Base-by-base conservation (phyloP, 2,888 invertebrate genomes). In the Sussaba pulchella region DNA sequence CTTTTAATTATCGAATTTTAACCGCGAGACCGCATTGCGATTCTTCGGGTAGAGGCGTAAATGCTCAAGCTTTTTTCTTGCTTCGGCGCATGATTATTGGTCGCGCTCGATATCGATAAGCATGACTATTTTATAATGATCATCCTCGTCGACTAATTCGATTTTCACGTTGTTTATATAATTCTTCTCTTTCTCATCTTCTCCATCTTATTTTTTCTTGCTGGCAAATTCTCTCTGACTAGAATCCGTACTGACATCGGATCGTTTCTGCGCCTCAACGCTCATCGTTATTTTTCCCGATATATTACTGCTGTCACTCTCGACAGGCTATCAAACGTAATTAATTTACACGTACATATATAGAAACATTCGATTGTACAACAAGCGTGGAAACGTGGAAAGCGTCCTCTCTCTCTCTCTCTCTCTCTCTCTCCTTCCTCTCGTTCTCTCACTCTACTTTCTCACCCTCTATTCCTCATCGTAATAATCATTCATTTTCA, bases 331-430 rank as follows among this genome's bases (percentile, higher is more conserved):
- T 86, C 85, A 83, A n/a, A 83, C 67, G 75, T 76, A 64, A 77
- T 66, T 83, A 84, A 85, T 86, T 85, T 87, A 87, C 88, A 88
- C 85, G 85, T 86, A 87, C 85, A 87, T 71, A 81, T 79, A 82
- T 88, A 87, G 88, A 88, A 88, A 88, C 88, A 88, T 87, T 88
- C 88, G 87, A 83, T 89, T 86, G 86, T 87, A 86, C 86, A 82
- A 82, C 82, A 89, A 88, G 86, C 87, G 85, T 86, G 84, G 83
- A 85, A 87, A 86, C 85, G 82, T 84, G 83, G 84, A 84, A 82
- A 86, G 84, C 82, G 83, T 85, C 78, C 81, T 66, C 78, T 81
- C 79, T 78, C 57, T 71, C 69, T 81, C 73, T 69, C 66, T 78
- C 70, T 61, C 70, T 67, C 63, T 66, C 67, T 75, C 69, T 50